These are phyloP conservation scores for Poeciliopsis presidionis DNA, from an alignment of 2,797 vertebrate genomes.

Conservation along the genomic window DNA sequence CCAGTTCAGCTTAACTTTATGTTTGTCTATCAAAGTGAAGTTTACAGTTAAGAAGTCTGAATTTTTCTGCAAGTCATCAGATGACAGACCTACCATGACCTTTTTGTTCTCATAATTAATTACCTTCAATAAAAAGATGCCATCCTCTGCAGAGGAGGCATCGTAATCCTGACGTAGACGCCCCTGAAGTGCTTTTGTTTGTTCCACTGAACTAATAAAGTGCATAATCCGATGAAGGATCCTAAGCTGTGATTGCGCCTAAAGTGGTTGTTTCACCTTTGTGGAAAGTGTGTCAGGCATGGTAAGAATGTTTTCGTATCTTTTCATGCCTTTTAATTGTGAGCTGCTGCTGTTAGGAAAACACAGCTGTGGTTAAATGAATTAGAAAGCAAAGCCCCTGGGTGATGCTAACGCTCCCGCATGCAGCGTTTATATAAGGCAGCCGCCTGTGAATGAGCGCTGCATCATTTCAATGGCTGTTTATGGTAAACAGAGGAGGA, in stretches of 20 bases:
- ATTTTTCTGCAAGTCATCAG: background rate
- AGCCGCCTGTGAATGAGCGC: constrained; percentile 57
- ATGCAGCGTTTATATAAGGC: constrained; percentile 36
- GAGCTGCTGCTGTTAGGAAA: constrained; percentile 70
- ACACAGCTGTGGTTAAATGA: constrained; percentile 77
- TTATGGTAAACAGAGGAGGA: constrained; percentile 44
- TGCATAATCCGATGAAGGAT: constrained; percentile 77
- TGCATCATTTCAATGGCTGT: constrained; percentile 53
- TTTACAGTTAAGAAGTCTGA: background rate
- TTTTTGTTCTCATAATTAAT: constrained; percentile 58
- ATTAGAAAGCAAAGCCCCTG: constrained; percentile 74
- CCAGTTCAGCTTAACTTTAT: background rate
- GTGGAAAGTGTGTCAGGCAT: constrained; percentile 76
- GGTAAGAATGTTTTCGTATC: constrained; percentile 76
- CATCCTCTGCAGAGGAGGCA: constrained; percentile 49
- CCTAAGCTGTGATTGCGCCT: constrained; percentile 74
- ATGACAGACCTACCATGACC: constrained; percentile 26
- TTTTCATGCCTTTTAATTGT: constrained; percentile 79
- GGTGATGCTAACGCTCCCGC: constrained; percentile 72
- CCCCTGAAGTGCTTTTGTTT: constrained; percentile 74
- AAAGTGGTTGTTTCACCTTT: constrained; percentile 79
- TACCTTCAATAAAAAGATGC: constrained; percentile 46
- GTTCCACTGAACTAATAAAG: constrained; percentile 79
- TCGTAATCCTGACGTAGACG: constrained; percentile 61
- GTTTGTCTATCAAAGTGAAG: background rate